Evolutionary conservation across 53 echinoderm and acorn worm genomes (phyloP).

Genomic region (Luidia sarsii): DNA sequence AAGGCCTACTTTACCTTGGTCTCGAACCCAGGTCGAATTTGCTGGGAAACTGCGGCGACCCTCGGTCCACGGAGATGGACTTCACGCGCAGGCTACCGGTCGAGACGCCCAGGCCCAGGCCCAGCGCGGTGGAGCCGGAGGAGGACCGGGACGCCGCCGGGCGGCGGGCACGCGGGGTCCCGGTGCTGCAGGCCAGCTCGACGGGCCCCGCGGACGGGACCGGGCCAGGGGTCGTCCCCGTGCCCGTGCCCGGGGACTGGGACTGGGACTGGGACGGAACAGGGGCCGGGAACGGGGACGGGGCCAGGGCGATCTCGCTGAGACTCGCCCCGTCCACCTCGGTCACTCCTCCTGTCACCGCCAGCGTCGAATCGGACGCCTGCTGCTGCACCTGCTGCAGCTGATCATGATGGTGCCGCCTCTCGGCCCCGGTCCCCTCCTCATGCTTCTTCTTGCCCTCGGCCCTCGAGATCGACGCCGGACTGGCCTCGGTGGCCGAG

Average conservation of each 20-base stretch:
- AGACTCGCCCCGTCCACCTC: constrained; percentile 15
- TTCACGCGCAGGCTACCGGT: constrained; percentile 21
- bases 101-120: neutral
- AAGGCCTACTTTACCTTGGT: constrained; percentile 8
- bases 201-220: neutral
- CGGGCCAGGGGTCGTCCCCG: too few relatives aligned
- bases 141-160: neutral
- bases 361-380: constrained; percentile 11
- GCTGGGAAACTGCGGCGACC: constrained; percentile 28
- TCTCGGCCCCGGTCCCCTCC: neutral
- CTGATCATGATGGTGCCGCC: too few relatives aligned
- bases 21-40: constrained; percentile 28
- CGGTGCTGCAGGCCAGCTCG: constrained; percentile 11
- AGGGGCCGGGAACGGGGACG: neutral
- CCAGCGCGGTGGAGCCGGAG: too few relatives aligned
- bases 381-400: too few relatives aligned
- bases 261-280: too few relatives aligned
- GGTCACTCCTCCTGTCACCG: neutral
- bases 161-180: constrained; percentile 5
- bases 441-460: constrained; percentile 26
- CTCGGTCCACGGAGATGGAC: neutral
- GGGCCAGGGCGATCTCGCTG: constrained; percentile 14
- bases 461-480: neutral
- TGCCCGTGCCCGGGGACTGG: too few relatives aligned
- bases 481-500: neutral